Evolutionary conservation across 1,140 invertebrate species (phyloP), one percentile per base, ranked within the genome.

Genomic region (Megalopta genalis): DNA sequence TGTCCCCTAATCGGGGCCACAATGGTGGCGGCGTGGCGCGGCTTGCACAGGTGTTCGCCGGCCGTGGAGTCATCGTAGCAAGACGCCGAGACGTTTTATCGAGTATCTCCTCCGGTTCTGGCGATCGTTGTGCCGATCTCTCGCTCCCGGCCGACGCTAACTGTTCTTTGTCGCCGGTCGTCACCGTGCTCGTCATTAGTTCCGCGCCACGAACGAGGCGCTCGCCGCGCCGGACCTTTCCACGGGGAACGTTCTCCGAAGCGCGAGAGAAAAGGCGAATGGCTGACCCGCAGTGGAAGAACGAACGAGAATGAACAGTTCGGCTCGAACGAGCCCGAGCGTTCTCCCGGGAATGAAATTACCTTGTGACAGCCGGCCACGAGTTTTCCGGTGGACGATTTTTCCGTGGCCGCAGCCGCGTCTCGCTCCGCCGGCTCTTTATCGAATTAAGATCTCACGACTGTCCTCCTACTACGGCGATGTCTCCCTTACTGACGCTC

Each of bases 161-260:
- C 64, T 80, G 67, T 85, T 77, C 83, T 84, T 85, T 80, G 81
- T 75, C 77, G 82, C 79, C 67, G 82, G 82, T 84, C 75, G 72
- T 76, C 80, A 84, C 54, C 70, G 77, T 76, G 76, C 70, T 83
- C 57, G 85, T 87, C 90, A 90, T 91, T 91, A 89, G 90, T 91
- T 91, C 89, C 90, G 87, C 87, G 82, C 87, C 83, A 82, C 66
- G 81, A 88, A 86, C 83, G 83, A 87, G 59, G 49, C 57, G 63
- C 52, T 59, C 78, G 77, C 76, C 74, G 2, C 4, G 14, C 42
- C 32, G 32, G 16, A 8, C 59, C 32, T 5, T 83, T 82, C 72
- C 80, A 79, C 66, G 62, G 70, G 25, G 52, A 78, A 37, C 74
- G 66, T 85, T 66, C 68, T 72, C n/a, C 67, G 42, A 39, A 25